Base-by-base conservation (phyloP, 2,888 invertebrate genomes). In the Tachina grossa region DNA sequence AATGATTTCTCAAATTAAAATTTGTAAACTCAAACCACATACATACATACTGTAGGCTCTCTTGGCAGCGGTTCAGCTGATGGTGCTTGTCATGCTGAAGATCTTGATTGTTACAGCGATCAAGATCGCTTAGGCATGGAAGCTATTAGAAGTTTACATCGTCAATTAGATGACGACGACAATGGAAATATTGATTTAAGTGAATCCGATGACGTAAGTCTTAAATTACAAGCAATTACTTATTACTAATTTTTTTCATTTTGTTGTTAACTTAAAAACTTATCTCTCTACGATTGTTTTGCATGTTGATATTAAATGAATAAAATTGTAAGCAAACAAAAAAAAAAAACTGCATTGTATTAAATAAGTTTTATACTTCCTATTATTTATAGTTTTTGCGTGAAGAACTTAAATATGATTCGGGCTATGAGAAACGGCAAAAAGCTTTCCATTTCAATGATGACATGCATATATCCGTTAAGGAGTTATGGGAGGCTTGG, bases 401-500 rank as follows among this genome's bases (percentile, higher is more conserved):
- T 87, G 98, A 98, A 92, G 99, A 99, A 93, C 93, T 99, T 89
- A 97, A 99, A 93, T 98, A 98, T 92, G 97, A 98, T 93, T 97
- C 98, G 88, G 97, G 98, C 2, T 97, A 97, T 89, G 98, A 98
- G 92, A 96, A 97, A 91, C 94, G 98, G 76, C 98, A 99, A 92
- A 96, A 96, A 87, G 97, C 97, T 57, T 99, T 99, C 93, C 99
- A 99, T 93, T 96, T 96, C 89, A 97, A 98, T 91, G 98, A 99
- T 93, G 99, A 99, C 92, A 98, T 97, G 95, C 98, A 98, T 91
- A 98, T 99, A 90, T 98, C 98, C 10, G 98, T 99, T 76, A 96
- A 97, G 90, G 99, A 99, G 93, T 94, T 99, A 49, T 99, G 99
- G 99, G 97, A 97, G 91, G 97, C 97, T 9, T 99, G 99, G 99